These are phyloP conservation scores for Ceratosolen fusciceps DNA, from an alignment of 1,140 invertebrate genomes.

Conservation along the genomic window DNA sequence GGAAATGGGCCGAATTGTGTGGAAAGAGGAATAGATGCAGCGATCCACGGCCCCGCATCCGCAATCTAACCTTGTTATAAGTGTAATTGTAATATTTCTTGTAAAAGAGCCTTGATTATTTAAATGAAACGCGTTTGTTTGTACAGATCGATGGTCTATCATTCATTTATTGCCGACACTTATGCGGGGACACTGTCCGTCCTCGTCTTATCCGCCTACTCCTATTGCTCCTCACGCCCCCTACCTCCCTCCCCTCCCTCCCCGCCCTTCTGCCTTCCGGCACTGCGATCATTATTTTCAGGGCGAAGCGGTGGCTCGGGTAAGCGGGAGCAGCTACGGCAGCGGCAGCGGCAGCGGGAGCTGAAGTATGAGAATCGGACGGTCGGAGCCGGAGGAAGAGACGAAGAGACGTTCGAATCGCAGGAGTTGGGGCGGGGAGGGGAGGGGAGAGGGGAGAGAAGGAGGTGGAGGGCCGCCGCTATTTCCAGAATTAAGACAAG, in stretches of 20 bases:
- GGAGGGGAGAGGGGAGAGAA: background rate
- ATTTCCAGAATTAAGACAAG: conserved; percentile 45
- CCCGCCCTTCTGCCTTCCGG: too few relatives aligned
- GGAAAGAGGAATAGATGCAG: background rate
- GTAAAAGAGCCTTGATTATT: conserved; percentile 64
- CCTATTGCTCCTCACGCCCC: too few relatives aligned
- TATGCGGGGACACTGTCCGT: background rate
- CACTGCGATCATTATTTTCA: conserved; percentile 14
- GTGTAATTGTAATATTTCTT: conserved; percentile 51
- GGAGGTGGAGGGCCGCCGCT: background rate
- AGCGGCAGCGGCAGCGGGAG: background rate
- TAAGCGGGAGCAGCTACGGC: background rate
- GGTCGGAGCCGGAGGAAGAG: background rate
- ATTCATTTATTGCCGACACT: background rate
- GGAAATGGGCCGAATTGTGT: background rate
- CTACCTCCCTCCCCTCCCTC: too few relatives aligned
- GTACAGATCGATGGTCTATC: conserved; percentile 57
- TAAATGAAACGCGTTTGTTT: conserved; percentile 64
- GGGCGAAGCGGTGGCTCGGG: background rate
- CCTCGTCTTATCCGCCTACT: too few relatives aligned
- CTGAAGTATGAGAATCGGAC: background rate
- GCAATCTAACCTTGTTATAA: conserved; percentile 11
- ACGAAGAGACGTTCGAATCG: too few relatives aligned
- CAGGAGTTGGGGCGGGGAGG: background rate
- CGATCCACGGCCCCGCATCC: background rate